phyloP scores from a whole-genome alignment of 2,113 vertebrate species.

The Macrotis lagotis region DNA sequence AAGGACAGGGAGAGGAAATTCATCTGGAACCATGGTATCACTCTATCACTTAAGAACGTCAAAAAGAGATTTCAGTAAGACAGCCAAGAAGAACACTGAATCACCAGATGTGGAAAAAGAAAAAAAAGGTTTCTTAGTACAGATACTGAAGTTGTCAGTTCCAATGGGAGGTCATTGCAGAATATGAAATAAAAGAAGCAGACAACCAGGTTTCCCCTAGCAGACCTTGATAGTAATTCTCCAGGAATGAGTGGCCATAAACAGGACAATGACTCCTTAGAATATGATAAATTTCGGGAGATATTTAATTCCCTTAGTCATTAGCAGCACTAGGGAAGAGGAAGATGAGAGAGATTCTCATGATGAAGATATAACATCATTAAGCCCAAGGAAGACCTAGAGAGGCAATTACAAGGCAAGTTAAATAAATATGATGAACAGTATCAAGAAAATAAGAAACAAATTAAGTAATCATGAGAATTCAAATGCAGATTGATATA shows the following conservation, averaged over 20 bases:
- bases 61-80: constrained; percentile 97
- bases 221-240: constrained; percentile 88
- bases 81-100: constrained; percentile 77
- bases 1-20: constrained; percentile 98
- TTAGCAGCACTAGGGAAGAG: constrained; percentile 98
- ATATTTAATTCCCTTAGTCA: constrained; percentile 99
- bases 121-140: constrained; percentile 92
- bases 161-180: constrained; percentile 92
- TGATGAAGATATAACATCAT: constrained; percentile 97
- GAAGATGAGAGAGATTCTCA: constrained; percentile 96
- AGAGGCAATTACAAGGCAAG: constrained; percentile 92
- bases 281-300: constrained; percentile 95
- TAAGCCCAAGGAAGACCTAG: constrained; percentile 95
- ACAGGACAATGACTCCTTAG: constrained; percentile 88
- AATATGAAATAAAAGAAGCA: constrained; percentile 92
- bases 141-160: constrained; percentile 91
- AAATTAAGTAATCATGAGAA: constrained; percentile 94
- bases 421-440: constrained; percentile 89
- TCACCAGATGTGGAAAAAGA: constrained; percentile 88
- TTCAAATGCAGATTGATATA: constrained; percentile 95
- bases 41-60: constrained; percentile 96
- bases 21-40: constrained; percentile 98
- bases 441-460: constrained; percentile 89
- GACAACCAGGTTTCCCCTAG: constrained; percentile 87
- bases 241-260: constrained; percentile 91